phyloP scores from a whole-genome alignment of 2,113 vertebrate genomes.

The Daubentonia madagascariensis region DNA sequence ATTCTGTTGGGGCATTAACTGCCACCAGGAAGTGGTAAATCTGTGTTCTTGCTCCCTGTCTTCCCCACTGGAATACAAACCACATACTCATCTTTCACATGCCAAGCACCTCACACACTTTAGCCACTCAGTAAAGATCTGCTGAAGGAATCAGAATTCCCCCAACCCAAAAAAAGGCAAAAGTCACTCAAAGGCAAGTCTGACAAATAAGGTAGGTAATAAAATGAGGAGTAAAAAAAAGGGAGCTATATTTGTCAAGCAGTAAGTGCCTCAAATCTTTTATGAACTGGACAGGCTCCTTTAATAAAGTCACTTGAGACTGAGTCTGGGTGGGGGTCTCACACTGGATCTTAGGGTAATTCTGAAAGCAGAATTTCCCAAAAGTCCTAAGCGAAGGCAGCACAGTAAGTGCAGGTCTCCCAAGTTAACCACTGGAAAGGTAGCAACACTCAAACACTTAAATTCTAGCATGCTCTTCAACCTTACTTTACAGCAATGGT shows the following conservation, averaged over 20 bases:
- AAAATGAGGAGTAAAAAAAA: background rate
- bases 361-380: background rate
- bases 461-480: background rate
- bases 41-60: background rate
- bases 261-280: background rate
- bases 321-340: background rate
- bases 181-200: background rate
- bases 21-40: fast-evolving
- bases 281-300: background rate
- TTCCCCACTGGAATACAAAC: background rate
- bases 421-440: background rate
- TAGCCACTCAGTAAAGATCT: background rate
- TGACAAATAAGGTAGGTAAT: background rate
- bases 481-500: fast-evolving
- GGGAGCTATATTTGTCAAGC: background rate
- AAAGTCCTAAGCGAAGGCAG: background rate
- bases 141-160: background rate
- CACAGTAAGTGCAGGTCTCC: background rate
- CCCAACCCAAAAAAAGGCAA: background rate
- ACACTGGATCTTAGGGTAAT: background rate
- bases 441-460: fast-evolving
- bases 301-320: background rate
- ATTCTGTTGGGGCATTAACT: fast-evolving
- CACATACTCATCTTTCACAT: fast-evolving
- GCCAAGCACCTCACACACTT: background rate